Evolutionary conservation across 1,140 invertebrate genomes (phyloP), one percentile per base, ranked within the genome.

Genomic region (Pteromalus puparum): DNA sequence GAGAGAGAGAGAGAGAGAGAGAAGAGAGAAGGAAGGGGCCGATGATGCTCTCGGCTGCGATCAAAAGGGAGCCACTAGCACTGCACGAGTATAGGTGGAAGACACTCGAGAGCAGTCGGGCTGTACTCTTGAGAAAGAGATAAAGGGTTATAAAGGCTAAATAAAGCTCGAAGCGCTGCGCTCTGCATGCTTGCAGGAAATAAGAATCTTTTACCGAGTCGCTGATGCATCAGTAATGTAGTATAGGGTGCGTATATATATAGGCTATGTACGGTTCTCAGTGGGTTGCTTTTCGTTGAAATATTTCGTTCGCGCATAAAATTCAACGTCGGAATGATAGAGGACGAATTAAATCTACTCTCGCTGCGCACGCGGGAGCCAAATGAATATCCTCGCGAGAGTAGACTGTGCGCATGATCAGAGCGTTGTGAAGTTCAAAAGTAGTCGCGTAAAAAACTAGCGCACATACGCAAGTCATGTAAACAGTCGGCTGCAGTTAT

Each of bases 131-230:
- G 72, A 34, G 26, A n/a, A 34, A n/a, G 21, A 42, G 34, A 38
- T 38, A 74, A 74, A 74, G 72, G 30, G 28, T 74, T 34, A 10
- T 61, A 42, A 21, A 34, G 72, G 72, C 72, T 74, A 74, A 74
- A 74, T 74, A 74, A 38, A 74, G 28, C 72, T 34, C 53, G 53
- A 42, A 42, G 7, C 38, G 38, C 9, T 42, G 38, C 38, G 7
- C 4, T 1, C 2, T 4, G 53, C 53, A 18, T n/a, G 18, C 21
- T n/a, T 3, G 53, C 10, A 18, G 46, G 10, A 48, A 48, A 5
- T 34, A 34, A 21, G 21, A n/a, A 21, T 21, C 18, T 61, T 61
- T 61, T 61, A 21, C 53, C 4, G 21, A n/a, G 21, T 61, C 21
- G 18, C 21, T 15, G 53, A 61, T 61, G 21, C 21, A 18, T n/a